Percentiles rank a stretch among this genome's conserved stretches.
phyloP scores from a whole-genome alignment of 2,113 vertebrate species.

The Coreoperca whiteheadi region DNA sequence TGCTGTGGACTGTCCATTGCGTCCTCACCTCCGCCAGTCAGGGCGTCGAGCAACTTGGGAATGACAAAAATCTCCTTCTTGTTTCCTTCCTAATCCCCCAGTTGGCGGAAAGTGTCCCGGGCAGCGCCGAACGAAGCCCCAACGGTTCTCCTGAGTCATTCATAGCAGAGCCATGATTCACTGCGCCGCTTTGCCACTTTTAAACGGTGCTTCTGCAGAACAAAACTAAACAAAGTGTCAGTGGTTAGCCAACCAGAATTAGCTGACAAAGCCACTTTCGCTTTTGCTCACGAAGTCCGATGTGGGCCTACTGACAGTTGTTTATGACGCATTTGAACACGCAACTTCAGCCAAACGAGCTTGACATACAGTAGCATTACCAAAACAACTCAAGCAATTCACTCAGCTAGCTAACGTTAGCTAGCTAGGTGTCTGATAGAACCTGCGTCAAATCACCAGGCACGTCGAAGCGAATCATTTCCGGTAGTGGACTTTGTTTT shows the following conservation, averaged over 20 bases:
- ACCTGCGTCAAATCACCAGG: neutral
- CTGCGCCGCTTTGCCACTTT: slow-evolving; percentile 58
- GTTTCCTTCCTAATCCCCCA: slow-evolving; percentile 46
- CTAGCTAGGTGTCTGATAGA: slow-evolving; percentile 34
- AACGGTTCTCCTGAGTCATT: slow-evolving; percentile 53
- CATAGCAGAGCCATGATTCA: slow-evolving; percentile 70
- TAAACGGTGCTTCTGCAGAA: slow-evolving; percentile 57
- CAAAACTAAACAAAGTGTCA: slow-evolving; percentile 37
- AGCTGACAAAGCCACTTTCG: neutral
- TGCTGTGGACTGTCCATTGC: slow-evolving; percentile 80
- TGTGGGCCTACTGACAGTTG: neutral
- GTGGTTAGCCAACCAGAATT: slow-evolving; percentile 23
- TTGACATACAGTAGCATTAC: slow-evolving; percentile 1
- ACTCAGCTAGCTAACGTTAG: slow-evolving; percentile 23
- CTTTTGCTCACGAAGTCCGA: neutral
- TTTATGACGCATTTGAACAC: neutral
- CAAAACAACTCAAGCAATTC: slow-evolving; percentile 50
- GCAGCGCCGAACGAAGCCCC: slow-evolving; percentile 46
- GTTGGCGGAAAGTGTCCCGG: slow-evolving; percentile 45
- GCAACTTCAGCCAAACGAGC: slow-evolving; percentile 41
- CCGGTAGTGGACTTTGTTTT: slow-evolving; percentile 28
- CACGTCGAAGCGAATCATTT: neutral
- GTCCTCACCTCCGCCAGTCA: slow-evolving; percentile 49
- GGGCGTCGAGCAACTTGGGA: slow-evolving; percentile 23
- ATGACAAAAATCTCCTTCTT: slow-evolving; percentile 8